Evolutionary conservation across 2,888 invertebrate genomes (phyloP).

Genomic region (Brenthis daphne): DNA sequence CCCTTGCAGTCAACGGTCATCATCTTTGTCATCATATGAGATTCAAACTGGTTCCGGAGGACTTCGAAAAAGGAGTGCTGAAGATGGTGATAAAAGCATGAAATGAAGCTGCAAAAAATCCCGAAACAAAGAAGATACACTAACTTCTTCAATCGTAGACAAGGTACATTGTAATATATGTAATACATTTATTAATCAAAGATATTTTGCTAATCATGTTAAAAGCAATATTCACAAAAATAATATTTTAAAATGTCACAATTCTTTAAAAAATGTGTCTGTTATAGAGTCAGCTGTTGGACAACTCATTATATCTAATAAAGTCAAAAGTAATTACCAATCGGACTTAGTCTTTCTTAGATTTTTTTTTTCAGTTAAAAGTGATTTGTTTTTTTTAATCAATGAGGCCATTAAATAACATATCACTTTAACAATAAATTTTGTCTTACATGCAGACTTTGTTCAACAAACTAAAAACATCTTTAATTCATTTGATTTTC

Average conservation of each 20-base stretch:
- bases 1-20: background rate
- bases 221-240: constrained; percentile 38
- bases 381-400: constrained; percentile 16
- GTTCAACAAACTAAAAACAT: constrained; percentile 37
- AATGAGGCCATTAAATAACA: constrained; percentile 27
- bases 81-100: too few relatives aligned
- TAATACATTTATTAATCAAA: constrained; percentile 25
- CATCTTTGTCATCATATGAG: too few relatives aligned
- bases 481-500: constrained; percentile 39
- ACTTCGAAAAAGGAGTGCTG: too few relatives aligned
- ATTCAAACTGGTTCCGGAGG: too few relatives aligned
- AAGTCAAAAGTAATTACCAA: constrained; percentile 19
- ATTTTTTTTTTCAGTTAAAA: background rate
- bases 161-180: constrained; percentile 14
- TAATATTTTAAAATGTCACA: constrained; percentile 29
- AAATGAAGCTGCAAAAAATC: background rate
- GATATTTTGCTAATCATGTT: constrained; percentile 31
- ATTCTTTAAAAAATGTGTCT: constrained; percentile 31
- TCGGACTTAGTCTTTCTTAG: background rate
- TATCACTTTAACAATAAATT: constrained; percentile 35
- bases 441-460: constrained; percentile 39
- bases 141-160: background rate
- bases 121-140: background rate
- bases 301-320: constrained; percentile 26
- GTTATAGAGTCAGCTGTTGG: constrained; percentile 35